phyloP scores from a whole-genome alignment of 2,888 invertebrate genomes.

The Parelbella ahira region DNA sequence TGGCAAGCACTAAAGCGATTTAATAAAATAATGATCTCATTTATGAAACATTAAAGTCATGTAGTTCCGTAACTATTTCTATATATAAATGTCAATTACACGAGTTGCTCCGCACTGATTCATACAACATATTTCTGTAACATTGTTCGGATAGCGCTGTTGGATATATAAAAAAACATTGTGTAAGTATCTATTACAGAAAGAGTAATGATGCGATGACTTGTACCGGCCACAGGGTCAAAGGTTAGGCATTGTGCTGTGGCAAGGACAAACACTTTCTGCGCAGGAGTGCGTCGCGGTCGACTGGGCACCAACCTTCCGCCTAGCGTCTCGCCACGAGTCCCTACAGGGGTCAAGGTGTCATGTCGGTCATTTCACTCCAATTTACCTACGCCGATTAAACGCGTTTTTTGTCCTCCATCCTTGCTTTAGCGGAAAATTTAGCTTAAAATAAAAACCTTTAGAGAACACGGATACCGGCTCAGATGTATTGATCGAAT shows the following conservation, averaged over 20 bases:
- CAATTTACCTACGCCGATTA: constrained; percentile 32
- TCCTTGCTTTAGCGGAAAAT: constrained; percentile 22
- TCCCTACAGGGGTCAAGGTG: constrained; percentile 57
- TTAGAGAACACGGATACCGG: constrained; percentile 10
- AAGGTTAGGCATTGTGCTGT: constrained; percentile 44
- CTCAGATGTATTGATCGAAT: background rate
- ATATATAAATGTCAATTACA: constrained; percentile 1
- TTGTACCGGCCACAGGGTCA: constrained; percentile 50
- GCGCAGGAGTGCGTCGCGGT: constrained; percentile 66
- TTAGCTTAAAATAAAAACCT: constrained; percentile 24
- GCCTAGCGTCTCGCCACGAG: constrained; percentile 49
- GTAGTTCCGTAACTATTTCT: background rate
- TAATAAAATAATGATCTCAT: too few relatives aligned
- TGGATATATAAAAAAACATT: too few relatives aligned
- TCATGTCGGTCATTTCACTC: constrained; percentile 39
- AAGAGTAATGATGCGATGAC: constrained; percentile 23
- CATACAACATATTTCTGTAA: too few relatives aligned
- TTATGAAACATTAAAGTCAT: too few relatives aligned
- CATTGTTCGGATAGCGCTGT: too few relatives aligned
- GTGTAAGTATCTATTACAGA: constrained; percentile 18
- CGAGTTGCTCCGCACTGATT: too few relatives aligned
- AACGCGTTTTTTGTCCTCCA: constrained; percentile 25
- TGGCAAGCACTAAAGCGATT: too few relatives aligned
- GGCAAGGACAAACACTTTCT: constrained; percentile 76
- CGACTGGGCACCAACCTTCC: constrained; percentile 65